Evolutionary conservation across 2,888 invertebrate species (phyloP).

Genomic region (Trissolcus japonicus): DNA sequence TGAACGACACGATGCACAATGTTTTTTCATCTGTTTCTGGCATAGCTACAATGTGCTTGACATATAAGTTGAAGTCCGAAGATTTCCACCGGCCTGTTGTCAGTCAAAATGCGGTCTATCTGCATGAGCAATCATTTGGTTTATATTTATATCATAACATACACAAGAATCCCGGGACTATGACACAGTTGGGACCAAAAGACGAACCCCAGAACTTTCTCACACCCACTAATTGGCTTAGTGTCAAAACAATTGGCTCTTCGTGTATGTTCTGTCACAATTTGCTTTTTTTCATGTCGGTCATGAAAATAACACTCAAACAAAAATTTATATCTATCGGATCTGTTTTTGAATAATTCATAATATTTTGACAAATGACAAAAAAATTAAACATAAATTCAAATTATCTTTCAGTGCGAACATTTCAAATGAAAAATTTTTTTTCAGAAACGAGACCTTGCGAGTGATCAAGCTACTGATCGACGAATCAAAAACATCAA

Average conservation of each 20-base stretch:
- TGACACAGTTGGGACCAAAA: constrained; percentile 5
- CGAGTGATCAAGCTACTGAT: constrained; percentile 68
- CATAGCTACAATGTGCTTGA: no score
- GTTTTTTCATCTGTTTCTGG: no score
- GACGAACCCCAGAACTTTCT: neutral
- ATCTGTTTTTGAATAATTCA: no score
- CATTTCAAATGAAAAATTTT: neutral
- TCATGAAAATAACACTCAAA: no score
- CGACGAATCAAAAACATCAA: constrained; percentile 63
- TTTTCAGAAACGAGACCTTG: constrained; percentile 71
- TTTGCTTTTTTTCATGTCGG: neutral
- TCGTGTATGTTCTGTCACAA: neutral
- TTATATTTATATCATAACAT: constrained; percentile 9
- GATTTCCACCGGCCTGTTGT: neutral
- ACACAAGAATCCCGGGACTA: constrained; percentile 8
- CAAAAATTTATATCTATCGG: no score
- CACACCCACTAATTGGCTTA: constrained; percentile 1
- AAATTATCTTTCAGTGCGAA: neutral
- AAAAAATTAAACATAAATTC: neutral
- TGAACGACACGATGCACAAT: no score
- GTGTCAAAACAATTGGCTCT: neutral
- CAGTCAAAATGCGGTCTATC: constrained; percentile 2
- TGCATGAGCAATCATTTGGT: neutral
- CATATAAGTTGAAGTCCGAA: neutral
- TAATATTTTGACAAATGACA: neutral